These are phyloP conservation scores for Scalopus aquaticus DNA, from an alignment of 2,113 vertebrate genomes.

Conservation along the genomic window DNA sequence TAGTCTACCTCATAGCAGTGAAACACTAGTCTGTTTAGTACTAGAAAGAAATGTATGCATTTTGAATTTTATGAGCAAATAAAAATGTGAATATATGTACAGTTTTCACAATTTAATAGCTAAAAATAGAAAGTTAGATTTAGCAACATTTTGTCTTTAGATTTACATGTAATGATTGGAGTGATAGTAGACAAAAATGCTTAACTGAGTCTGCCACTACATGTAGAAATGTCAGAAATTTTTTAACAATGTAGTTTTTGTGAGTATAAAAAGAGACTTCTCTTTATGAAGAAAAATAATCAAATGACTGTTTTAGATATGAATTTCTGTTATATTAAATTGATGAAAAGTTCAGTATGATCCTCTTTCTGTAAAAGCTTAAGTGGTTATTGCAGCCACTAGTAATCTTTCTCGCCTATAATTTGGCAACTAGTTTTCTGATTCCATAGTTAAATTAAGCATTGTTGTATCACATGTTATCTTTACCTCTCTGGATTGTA, in stretches of 20 bases:
- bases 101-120: neutral
- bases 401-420: neutral
- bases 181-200: neutral
- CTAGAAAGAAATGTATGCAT: neutral
- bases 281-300: neutral
- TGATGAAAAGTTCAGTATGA: neutral
- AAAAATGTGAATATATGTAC: neutral
- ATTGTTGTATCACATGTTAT: neutral
- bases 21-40: neutral
- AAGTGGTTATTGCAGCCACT: neutral
- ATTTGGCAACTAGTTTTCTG: constrained; percentile 31
- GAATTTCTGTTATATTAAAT: neutral
- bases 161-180: neutral
- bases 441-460: neutral
- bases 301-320: neutral
- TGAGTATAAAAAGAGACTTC: neutral
- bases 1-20: neutral
- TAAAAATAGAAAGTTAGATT: neutral
- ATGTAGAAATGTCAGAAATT: neutral
- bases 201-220: neutral
- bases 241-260: neutral
- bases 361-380: neutral
- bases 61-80: neutral
- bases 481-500: neutral
- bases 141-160: neutral